Evolutionary conservation across 2,888 invertebrate genomes (phyloP).

Genomic region (Agrotis ipsilon): DNA sequence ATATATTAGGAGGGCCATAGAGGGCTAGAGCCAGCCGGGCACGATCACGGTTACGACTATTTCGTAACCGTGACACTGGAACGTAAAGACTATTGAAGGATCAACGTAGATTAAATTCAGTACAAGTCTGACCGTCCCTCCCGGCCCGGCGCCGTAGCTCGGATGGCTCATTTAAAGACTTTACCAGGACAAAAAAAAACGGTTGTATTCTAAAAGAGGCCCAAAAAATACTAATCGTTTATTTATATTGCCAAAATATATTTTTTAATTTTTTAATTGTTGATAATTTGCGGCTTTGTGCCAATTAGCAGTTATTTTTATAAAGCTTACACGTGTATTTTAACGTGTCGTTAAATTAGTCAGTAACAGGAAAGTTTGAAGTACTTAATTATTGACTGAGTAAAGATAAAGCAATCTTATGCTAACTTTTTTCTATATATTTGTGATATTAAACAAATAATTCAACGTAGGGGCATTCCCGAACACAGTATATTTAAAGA

Average conservation of each 20-base stretch:
- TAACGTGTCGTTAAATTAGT: constrained; percentile 1
- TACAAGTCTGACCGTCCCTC: too few species aligned
- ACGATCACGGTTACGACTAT: too few species aligned
- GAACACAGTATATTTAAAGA: neutral
- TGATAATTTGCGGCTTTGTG: neutral
- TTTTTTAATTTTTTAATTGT: constrained; percentile 14
- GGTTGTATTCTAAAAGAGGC: neutral
- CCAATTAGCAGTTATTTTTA: constrained; percentile 8
- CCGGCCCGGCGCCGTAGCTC: too few species aligned
- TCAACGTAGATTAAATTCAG: too few species aligned
- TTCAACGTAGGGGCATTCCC: neutral
- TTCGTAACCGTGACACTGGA: too few species aligned
- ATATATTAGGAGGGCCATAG: too few species aligned
- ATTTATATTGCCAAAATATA: constrained; percentile 3
- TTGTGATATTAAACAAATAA: too few species aligned
- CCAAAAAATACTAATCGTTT: neutral
- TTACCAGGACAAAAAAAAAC: too few species aligned
- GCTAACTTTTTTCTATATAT: neutral
- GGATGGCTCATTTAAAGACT: too few species aligned
- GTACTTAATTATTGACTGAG: constrained; percentile 17
- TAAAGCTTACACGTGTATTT: constrained; percentile 1
- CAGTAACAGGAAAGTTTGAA: constrained; percentile 4
- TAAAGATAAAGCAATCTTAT: neutral
- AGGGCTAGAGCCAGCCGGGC: too few species aligned
- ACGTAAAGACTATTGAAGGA: too few species aligned